Evolutionary conservation across 2,797 vertebrate genomes (phyloP).

Genomic region (Gobio occitaniae): DNA sequence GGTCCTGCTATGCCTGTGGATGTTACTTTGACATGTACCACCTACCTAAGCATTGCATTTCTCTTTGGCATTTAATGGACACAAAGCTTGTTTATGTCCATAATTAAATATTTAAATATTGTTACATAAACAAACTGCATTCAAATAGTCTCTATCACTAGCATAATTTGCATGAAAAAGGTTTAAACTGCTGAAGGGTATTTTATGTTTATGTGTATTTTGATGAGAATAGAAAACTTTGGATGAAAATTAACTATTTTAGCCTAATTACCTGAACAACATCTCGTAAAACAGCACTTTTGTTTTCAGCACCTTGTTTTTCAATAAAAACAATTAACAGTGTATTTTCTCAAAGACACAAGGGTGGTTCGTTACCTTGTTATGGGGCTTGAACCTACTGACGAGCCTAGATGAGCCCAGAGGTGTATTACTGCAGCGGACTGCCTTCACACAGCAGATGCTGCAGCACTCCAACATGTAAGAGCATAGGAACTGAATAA

Average conservation of each 20-base stretch:
- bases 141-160: neutral
- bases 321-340: neutral
- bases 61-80: neutral
- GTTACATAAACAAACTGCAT: neutral
- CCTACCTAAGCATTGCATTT: too few relatives aligned
- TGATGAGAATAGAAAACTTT: neutral
- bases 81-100: neutral
- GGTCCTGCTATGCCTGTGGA: too few relatives aligned
- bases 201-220: neutral
- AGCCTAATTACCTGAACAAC: neutral
- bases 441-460: neutral
- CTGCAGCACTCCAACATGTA: constrained; percentile 1
- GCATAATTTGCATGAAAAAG: neutral
- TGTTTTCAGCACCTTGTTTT: neutral
- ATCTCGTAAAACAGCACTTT: neutral
- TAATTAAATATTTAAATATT: neutral
- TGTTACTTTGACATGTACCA: too few relatives aligned
- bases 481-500: neutral
- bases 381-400: neutral
- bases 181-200: neutral
- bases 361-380: neutral
- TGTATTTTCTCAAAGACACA: neutral
- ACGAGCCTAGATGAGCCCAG: neutral
- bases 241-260: neutral
- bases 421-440: neutral